phyloP scores from a whole-genome alignment of 2,797 vertebrate genomes.

The Pachyuromys duprasi region DNA sequence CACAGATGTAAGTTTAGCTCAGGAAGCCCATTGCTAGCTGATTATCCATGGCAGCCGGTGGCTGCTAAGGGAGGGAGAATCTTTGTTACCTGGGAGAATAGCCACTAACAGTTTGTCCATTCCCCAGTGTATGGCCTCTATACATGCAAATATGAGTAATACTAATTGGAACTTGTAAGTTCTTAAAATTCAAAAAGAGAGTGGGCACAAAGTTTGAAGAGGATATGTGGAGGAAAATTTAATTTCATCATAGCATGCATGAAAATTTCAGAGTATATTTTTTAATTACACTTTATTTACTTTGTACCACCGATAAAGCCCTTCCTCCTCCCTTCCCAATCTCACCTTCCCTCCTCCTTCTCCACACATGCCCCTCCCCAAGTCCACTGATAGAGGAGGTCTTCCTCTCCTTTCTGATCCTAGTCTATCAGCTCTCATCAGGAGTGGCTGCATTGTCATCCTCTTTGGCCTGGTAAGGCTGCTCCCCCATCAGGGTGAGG shows the following conservation, averaged over 20 bases:
- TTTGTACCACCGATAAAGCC: too few relatives aligned
- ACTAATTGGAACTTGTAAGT: neutral
- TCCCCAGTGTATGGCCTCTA: neutral
- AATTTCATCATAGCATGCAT: neutral
- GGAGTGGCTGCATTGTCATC: too few relatives aligned
- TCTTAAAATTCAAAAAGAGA: neutral
- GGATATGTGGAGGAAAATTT: neutral
- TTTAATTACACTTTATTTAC: too few relatives aligned
- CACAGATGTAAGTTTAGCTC: neutral
- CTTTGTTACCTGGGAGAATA: neutral
- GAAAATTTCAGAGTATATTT: neutral
- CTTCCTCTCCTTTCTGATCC: too few relatives aligned
- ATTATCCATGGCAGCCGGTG: neutral
- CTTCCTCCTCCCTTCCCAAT: too few relatives aligned
- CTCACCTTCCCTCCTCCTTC: too few relatives aligned
- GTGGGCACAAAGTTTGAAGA: neutral
- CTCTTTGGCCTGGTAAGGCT: too few relatives aligned
- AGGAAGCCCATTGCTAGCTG: too few relatives aligned
- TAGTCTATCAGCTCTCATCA: too few relatives aligned
- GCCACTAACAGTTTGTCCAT: neutral
- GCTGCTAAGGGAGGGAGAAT: neutral
- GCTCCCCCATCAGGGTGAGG: too few relatives aligned
- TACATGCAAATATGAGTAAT: neutral
- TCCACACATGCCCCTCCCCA: too few relatives aligned
- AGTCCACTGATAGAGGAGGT: too few relatives aligned